Evolutionary conservation across 2,888 invertebrate genomes (phyloP), one percentile per base, ranked within the genome.

Genomic region (Strigamia maritima): DNA sequence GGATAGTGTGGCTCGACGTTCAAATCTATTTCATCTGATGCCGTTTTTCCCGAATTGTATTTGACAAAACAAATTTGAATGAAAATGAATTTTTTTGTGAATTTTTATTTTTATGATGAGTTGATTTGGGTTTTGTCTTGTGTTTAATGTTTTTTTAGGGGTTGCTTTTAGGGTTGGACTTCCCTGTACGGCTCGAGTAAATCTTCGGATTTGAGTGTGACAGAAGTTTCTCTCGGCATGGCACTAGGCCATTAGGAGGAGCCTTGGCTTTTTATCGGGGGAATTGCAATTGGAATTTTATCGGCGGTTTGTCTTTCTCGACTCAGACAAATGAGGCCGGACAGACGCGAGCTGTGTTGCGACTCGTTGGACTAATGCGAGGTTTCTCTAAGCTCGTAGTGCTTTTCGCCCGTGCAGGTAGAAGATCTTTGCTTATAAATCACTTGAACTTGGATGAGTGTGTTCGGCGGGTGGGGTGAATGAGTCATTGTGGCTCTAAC

Each of bases 211-310:
- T 70, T 70, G 70, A 12, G 70, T 28, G 70, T 70, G 70, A 70
- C 70, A 70, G 70, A 70, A 70, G 70, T 70, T 70, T 70, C 70
- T 70, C 70, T 70, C 70, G 70, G 70, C 70, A 70, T 70, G 26
- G 70, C 70, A 70, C 70, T 26, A 70, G 70, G 70, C 70, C 70
- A 70, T 70, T 70, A 70, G 70, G 70, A 70, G 70, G 70, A 70
- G 70, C 70, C 70, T 70, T 70, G 70, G 70, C 70, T 70, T 70
- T 70, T 70, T 70, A 70, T 70, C 70, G 70, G 70, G 70, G 75
- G 75, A 35, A 40, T 75, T 75, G 75, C 75, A 75, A 75, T 75
- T 75, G 75, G 75, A 75, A 75, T 75, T 75, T 75, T 75, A 75
- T 75, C 75, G 75, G 75, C 38, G 40, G 75, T 70, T 70, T 40